phyloP scores from a whole-genome alignment of 1,140 invertebrate genomes.

The Rhynchophorus ferrugineus region DNA sequence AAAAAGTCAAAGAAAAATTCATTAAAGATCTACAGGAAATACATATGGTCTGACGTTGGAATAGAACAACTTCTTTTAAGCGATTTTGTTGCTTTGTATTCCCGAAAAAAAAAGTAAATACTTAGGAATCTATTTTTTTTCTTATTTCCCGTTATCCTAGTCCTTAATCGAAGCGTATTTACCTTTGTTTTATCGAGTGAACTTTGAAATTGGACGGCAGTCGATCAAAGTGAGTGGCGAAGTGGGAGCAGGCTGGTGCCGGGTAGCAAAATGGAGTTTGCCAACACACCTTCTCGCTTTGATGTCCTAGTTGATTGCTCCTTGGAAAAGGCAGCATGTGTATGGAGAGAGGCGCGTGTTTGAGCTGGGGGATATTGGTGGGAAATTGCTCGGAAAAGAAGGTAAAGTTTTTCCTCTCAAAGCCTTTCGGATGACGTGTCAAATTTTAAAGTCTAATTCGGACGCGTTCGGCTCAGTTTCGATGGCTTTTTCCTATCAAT shows the following conservation, averaged over 20 bases:
- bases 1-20: too few relatives aligned
- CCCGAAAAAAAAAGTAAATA: too few relatives aligned
- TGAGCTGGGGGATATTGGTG: neutral
- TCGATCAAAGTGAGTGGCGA: neutral
- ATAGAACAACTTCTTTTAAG: too few relatives aligned
- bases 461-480: neutral
- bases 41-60: too few relatives aligned
- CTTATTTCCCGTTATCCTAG: too few relatives aligned
- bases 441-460: neutral
- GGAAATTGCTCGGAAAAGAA: neutral
- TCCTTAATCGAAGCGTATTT: neutral
- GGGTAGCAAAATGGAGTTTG: neutral
- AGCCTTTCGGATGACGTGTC: neutral
- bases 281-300: neutral
- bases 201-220: neutral
- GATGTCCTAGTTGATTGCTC: neutral
- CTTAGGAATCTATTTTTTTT: too few relatives aligned
- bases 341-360: neutral
- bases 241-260: neutral
- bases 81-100: too few relatives aligned
- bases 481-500: too few relatives aligned
- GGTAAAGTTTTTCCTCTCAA: neutral
- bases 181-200: neutral
- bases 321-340: neutral
- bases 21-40: too few relatives aligned